These are phyloP conservation scores for Arge pagana DNA, from an alignment of 2,888 invertebrate genomes.

Conservation along the genomic window DNA sequence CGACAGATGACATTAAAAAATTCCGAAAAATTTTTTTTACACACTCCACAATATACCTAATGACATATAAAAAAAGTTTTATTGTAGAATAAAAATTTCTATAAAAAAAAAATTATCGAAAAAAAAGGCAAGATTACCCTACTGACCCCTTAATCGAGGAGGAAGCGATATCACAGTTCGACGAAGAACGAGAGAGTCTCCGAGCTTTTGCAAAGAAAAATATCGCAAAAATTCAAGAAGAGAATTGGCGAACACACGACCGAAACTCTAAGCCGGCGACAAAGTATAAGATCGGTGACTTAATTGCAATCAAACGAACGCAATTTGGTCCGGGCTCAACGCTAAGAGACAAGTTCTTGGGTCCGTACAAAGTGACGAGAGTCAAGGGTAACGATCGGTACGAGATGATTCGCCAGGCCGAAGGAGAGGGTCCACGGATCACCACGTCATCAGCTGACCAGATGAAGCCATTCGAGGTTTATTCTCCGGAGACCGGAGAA, in stretches of 20 bases:
- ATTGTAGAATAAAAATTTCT: no score
- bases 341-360: slow-evolving; percentile 31
- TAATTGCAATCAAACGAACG: slow-evolving; percentile 31
- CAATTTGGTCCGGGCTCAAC: slow-evolving; percentile 34
- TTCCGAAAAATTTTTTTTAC: no score
- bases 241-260: slow-evolving; percentile 33
- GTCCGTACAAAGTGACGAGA: slow-evolving; percentile 30
- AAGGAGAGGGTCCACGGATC: slow-evolving; percentile 29
- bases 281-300: slow-evolving; percentile 29
- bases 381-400: slow-evolving; percentile 31
- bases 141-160: slow-evolving; percentile 20
- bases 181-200: slow-evolving; percentile 23
- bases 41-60: no score
- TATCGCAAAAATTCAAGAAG: slow-evolving; percentile 32
- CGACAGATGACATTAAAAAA: no score
- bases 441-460: slow-evolving; percentile 30
- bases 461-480: slow-evolving; percentile 22
- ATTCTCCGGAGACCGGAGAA: slow-evolving; percentile 24
- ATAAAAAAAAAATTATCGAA: no score
- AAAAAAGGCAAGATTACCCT: no score
- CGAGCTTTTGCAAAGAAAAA: slow-evolving; percentile 25
- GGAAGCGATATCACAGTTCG: slow-evolving; percentile 19
- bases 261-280: slow-evolving; percentile 31
- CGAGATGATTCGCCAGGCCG: slow-evolving; percentile 25
- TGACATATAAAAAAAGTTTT: no score